Base-by-base conservation (phyloP, 2,113 vertebrate genomes). In the Brienomyrus brachyistius region DNA sequence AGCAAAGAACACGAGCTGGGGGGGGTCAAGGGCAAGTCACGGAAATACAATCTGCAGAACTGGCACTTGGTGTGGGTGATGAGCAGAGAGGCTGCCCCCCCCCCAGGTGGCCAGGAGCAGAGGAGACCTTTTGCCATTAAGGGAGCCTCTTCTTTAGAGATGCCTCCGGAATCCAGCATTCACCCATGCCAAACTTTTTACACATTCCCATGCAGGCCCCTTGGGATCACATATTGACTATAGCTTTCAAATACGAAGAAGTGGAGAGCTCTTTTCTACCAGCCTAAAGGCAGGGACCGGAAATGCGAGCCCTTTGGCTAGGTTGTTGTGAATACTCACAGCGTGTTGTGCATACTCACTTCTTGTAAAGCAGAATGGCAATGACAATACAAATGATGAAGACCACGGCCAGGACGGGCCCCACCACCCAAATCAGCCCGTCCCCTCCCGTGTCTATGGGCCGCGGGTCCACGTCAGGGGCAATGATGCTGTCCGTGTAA, bases 381-480 rank as follows among this genome's bases (percentile, higher is more conserved):
- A 99, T 99, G 88, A 99, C 98, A 2, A 99, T 99, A 94, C 98
- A 99, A 94, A 99, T 99, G 92, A 99, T 99, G 95, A 99, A 99
- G 89, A 99, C 97, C 90, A 99, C 98, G 0, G 98, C 98, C 87
- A 99, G 94, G 51, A 99, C 98, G 0, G 98, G 98, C 52, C 98
- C 98, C 0, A 99, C 97, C 94, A 99, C 98, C 98, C 98, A 99
- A 94, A 99, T 98, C n/a, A 99, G 97, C 15, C 98, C 98, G 52
- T 99, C 98, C 85, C 97, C 98, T 0, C 98, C 97, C 0, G 92
- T 90, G 0, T 99, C 98, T 0, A 97, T 92, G 21, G 97, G 97
- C 93, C 96, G 96, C 0, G 97, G 97, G 90, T 97, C 96, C 0
- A 96, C 95, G 88, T 96, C 97, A 0, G 98, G 97, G 90, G 97